These are phyloP conservation scores for Podargus strigoides DNA, from an alignment of 2,797 vertebrate species.

Conservation along the genomic window DNA sequence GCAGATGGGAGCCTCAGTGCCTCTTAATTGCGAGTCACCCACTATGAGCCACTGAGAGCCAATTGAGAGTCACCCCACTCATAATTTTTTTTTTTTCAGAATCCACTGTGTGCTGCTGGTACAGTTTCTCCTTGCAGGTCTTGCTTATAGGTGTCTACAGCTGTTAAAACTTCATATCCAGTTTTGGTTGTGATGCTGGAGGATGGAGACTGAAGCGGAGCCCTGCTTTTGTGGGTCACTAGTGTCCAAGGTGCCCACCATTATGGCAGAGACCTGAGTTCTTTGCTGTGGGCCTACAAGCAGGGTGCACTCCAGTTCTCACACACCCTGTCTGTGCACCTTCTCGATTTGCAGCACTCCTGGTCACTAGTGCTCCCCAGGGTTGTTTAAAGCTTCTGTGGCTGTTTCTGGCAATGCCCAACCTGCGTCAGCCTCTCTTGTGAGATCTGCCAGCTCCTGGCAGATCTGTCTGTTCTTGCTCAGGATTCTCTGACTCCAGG, in stretches of 20 bases:
- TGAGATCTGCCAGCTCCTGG: not conserved
- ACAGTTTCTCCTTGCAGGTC: not conserved
- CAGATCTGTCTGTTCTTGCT: not conserved
- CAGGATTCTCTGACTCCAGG: fast-evolving
- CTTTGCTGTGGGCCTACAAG: not conserved
- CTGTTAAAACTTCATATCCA: not conserved
- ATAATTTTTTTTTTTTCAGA: fast-evolving
- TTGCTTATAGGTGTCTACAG: not conserved
- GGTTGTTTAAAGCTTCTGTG: not conserved
- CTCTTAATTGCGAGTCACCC: fast-evolving
- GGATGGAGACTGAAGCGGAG: not conserved
- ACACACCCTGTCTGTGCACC: too few relatives aligned
- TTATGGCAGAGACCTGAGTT: not conserved
- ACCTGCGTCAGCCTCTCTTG: not conserved
- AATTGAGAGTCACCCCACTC: not conserved
- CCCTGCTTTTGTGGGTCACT: not conserved
- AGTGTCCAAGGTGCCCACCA: not conserved
- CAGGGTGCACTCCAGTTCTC: fast-evolving
- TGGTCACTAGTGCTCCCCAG: too few relatives aligned
- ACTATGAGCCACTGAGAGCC: too few relatives aligned
- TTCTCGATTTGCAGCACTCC: too few relatives aligned
- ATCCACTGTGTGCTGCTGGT: not conserved
- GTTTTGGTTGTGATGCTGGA: not conserved
- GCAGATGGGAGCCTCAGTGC: fast-evolving
- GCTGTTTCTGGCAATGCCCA: not conserved